Conservation (phyloP, 2,113 vertebrate species). For the Pterophyllum scalare region DNA sequence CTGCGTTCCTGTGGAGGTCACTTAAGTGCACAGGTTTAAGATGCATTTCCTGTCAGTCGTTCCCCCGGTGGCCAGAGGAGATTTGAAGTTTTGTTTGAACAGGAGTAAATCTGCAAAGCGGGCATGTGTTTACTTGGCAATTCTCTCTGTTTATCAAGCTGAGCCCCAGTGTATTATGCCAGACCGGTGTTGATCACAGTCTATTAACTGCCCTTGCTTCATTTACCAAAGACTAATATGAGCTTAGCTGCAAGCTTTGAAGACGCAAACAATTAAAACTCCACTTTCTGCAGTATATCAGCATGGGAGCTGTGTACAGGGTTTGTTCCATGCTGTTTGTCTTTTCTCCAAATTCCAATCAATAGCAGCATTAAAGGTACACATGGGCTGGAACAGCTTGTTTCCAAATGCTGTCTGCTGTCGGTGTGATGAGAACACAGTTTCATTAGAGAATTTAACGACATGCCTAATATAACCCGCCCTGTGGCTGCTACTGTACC, state of each 20-base stretch:
- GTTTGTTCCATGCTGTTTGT: slow-evolving; percentile 36
- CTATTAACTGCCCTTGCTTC: slow-evolving; percentile 61
- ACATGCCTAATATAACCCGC: not conserved
- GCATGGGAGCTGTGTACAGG: slow-evolving; percentile 11
- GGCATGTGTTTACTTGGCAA: slow-evolving; percentile 51
- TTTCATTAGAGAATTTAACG: not conserved
- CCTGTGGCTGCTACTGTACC: not conserved
- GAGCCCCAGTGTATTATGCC: slow-evolving; percentile 44
- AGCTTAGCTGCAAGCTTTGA: slow-evolving; percentile 54
- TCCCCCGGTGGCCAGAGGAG: slow-evolving; percentile 18
- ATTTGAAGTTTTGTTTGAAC: slow-evolving; percentile 49
- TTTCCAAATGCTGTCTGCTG: not conserved
- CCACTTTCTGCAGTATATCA: slow-evolving; percentile 21
- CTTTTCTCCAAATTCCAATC: slow-evolving; percentile 33
- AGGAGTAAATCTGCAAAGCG: slow-evolving; percentile 32
- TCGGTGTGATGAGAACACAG: not conserved
- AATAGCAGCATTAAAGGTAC: slow-evolving; percentile 49
- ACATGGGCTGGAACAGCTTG: not conserved
- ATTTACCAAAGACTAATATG: slow-evolving; percentile 71
- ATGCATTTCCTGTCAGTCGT: not conserved
- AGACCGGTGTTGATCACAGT: slow-evolving; percentile 50
- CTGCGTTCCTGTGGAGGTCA: not conserved
- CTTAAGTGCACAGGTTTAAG: slow-evolving; percentile 10
- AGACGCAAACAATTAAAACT: slow-evolving; percentile 60
- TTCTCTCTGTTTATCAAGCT: slow-evolving; percentile 53